Percentiles rank a stretch among this genome's conserved stretches.
These are phyloP conservation scores for Phyto melanocephala DNA, from an alignment of 2,888 invertebrate species.

Conservation along the genomic window DNA sequence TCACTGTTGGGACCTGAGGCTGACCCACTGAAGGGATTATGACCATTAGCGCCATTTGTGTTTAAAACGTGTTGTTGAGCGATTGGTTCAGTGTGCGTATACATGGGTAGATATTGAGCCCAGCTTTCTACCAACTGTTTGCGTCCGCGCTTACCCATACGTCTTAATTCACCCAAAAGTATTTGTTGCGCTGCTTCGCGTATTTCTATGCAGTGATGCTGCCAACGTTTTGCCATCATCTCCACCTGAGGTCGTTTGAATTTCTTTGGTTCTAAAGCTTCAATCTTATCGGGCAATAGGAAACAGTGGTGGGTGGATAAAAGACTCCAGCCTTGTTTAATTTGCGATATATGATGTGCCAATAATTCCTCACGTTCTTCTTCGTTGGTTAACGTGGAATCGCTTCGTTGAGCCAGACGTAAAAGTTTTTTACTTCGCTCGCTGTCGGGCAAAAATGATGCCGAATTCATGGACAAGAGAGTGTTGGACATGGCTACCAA, in stretches of 20 bases:
- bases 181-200: conserved; percentile 98
- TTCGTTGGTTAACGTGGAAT: conserved; percentile 84
- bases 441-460: conserved; percentile 93
- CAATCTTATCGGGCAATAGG: conserved; percentile 94
- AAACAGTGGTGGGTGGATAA: conserved; percentile 98
- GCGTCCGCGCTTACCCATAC: conserved; percentile 87
- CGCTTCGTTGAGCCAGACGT: conserved; percentile 74
- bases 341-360: conserved; percentile 93
- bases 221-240: conserved; percentile 98
- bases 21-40: conserved; percentile 25
- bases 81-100: conserved; percentile 89
- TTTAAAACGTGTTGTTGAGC: conserved; percentile 79
- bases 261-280: conserved; percentile 80
- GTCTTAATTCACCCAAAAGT: conserved; percentile 93
- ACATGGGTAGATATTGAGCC: conserved; percentile 96
- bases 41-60: conserved; percentile 61
- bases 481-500: conserved; percentile 97
- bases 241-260: conserved; percentile 98
- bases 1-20: conserved; percentile 36
- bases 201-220: conserved; percentile 98
- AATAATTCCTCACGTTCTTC: conserved; percentile 91
- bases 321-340: conserved; percentile 98
- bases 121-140: conserved; percentile 96
- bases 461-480: conserved; percentile 98
- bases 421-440: conserved; percentile 87